Base-by-base conservation (phyloP, 1,140 invertebrate genomes). In the Drosophila murphyi region DNA sequence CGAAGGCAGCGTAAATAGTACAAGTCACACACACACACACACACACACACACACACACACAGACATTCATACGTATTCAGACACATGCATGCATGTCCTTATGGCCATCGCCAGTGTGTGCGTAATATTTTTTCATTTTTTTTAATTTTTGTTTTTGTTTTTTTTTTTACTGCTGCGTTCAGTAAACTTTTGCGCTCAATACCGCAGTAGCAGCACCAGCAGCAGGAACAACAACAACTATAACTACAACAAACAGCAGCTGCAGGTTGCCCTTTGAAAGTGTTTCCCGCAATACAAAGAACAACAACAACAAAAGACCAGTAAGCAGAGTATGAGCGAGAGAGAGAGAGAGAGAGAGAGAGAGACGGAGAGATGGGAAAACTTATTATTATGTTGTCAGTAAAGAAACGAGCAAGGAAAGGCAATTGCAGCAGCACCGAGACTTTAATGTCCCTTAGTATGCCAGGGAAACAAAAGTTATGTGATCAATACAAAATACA, bases 381-480 rank as follows among this genome's bases (percentile, higher is more conserved):
- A 89, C 85, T 88, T 88, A 88, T 88, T 88, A 88, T 88, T 83
- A 88, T 87, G 83, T 87, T 87, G 83, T 87, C 80, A 79, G 85
- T 86, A 81, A 81, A 87, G 78, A 74, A 75, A 78, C 65, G 50
- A 72, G 78, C 78, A 51, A 74, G 69, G 76, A 82, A 88, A 76
- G 57, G 48, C 57, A 7, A 70, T 37, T 63, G 35, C 52, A 62
- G 39, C 71, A 68, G 51, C 50, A 64, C 34, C 50, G 51, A 56
- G 31, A 57, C 51, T 29, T 7, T 34, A 41, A 50, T 54, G 28
- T 62, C 60, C 52, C 55, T 47, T 35, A 50, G 12, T 29, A 7
- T 12, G 29, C n/a, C 47, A 43, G 35, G 28, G 8, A 29, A 45
- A 72, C 70, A 72, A 72, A 72, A 35, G 48, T 43, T 60, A 69